phyloP scores from a whole-genome alignment of 2,113 vertebrate species.

The Tachuris rubrigastra region DNA sequence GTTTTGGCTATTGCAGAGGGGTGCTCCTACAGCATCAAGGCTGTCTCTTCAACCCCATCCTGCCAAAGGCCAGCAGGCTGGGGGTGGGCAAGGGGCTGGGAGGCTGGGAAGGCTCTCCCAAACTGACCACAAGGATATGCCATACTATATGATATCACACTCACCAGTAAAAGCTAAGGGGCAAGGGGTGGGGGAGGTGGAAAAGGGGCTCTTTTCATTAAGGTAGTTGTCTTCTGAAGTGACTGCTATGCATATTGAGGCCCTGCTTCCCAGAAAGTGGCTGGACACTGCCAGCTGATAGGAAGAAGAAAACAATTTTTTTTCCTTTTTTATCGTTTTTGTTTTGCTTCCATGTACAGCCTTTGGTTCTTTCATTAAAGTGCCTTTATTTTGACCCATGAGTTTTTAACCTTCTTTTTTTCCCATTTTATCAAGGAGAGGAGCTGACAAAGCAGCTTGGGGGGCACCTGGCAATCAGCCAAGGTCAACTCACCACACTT shows the following conservation, averaged over 20 bases:
- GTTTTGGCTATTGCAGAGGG: not conserved
- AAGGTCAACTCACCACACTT: not conserved
- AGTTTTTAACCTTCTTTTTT: not conserved
- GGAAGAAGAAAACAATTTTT: not conserved
- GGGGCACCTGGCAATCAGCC: not conserved
- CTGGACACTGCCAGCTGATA: not conserved
- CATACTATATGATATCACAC: not conserved
- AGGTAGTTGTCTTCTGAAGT: not conserved
- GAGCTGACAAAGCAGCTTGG: not conserved
- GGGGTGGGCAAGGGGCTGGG: not conserved
- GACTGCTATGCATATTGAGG: not conserved
- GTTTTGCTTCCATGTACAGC: not conserved
- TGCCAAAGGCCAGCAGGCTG: not conserved
- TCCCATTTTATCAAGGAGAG: not conserved
- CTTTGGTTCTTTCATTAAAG: not conserved
- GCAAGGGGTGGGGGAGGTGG: accelerated
- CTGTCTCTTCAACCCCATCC: not conserved
- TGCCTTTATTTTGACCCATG: not conserved
- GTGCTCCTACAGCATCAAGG: not conserved
- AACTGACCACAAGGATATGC: not conserved
- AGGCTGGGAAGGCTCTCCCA: not conserved
- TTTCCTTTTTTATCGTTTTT: not conserved
- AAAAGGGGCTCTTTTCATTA: not conserved
- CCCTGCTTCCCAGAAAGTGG: not conserved
- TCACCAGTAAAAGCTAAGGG: not conserved